Percentiles rank a stretch among this genome's conserved stretches.
Evolutionary conservation across 2,113 vertebrate species (phyloP).

Genomic region (Mellivora capensis): DNA sequence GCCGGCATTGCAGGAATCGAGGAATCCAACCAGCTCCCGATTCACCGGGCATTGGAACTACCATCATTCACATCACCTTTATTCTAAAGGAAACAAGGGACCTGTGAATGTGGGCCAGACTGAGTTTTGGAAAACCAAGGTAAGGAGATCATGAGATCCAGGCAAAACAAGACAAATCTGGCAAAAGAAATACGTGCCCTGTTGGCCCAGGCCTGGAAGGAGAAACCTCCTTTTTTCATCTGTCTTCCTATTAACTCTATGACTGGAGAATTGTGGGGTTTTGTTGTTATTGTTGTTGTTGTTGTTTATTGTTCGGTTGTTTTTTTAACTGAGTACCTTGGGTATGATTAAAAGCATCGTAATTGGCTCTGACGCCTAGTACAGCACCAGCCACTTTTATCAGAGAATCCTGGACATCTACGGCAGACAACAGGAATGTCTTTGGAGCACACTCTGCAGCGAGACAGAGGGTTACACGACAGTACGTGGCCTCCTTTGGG

Average conservation of each 20-base stretch:
- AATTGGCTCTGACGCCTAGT: neutral
- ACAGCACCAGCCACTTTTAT: neutral
- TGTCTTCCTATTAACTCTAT: neutral
- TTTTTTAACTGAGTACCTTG: neutral
- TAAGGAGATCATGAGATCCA: neutral
- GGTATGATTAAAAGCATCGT: neutral
- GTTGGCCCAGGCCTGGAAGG: neutral
- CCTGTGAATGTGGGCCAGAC: neutral
- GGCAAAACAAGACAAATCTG: neutral
- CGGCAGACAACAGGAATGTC: neutral
- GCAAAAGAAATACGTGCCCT: neutral
- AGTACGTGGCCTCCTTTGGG: neutral
- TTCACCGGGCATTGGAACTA: neutral
- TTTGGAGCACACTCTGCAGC: neutral
- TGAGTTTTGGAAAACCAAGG: neutral
- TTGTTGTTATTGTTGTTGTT: no score
- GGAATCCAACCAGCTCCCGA: neutral
- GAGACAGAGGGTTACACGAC: neutral
- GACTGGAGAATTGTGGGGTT: neutral
- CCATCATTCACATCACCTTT: neutral
- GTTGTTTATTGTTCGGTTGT: neutral
- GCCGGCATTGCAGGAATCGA: neutral
- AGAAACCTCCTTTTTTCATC: neutral
- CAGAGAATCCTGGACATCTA: neutral
- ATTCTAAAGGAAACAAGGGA: neutral